These are phyloP conservation scores for Tenodera sinensis DNA, from an alignment of 2,888 invertebrate genomes.

Conservation along the genomic window DNA sequence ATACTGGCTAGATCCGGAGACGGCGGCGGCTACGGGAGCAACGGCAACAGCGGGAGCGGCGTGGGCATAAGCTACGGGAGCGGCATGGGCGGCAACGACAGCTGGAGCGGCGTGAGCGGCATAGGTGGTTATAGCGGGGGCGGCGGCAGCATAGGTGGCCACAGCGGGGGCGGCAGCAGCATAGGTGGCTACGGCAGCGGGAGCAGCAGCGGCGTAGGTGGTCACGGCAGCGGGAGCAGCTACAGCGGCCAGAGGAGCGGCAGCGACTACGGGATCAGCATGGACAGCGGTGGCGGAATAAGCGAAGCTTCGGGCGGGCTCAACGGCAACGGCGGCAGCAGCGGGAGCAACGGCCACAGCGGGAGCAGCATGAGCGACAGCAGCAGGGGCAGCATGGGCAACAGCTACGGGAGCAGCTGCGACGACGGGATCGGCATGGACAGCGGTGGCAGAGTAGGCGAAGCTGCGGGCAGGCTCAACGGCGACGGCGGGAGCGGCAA, in stretches of 20 bases:
- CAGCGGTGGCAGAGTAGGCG: neutral
- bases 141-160: slow-evolving; percentile 34
- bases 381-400: slow-evolving; percentile 37
- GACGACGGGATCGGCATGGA: slow-evolving; percentile 25
- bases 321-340: slow-evolving; percentile 34
- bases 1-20: slow-evolving; percentile 44
- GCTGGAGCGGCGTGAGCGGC: slow-evolving; percentile 29
- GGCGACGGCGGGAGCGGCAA: slow-evolving; percentile 35
- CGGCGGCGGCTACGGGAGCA: slow-evolving; percentile 20
- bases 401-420: slow-evolving; percentile 29
- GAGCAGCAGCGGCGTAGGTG: slow-evolving; percentile 32
- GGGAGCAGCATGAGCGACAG: slow-evolving; percentile 35
- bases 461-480: slow-evolving; percentile 32
- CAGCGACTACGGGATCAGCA: slow-evolving; percentile 31
- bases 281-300: slow-evolving; percentile 37
- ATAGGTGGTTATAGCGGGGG: slow-evolving; percentile 15
- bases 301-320: slow-evolving; percentile 31
- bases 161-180: slow-evolving; percentile 33
- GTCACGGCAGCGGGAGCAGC: too few relatives aligned
- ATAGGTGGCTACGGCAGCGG: slow-evolving; percentile 31
- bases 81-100: slow-evolving; percentile 35
- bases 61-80: slow-evolving; percentile 36
- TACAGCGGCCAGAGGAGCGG: slow-evolving; percentile 32
- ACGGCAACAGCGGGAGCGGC: slow-evolving; percentile 34
- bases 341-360: slow-evolving; percentile 35